A percentile compares a stretch with the other conserved stretches of the same genome.
Evolutionary conservation across 2,888 invertebrate species (phyloP).

Genomic region (Leptopilina drosophilae): DNA sequence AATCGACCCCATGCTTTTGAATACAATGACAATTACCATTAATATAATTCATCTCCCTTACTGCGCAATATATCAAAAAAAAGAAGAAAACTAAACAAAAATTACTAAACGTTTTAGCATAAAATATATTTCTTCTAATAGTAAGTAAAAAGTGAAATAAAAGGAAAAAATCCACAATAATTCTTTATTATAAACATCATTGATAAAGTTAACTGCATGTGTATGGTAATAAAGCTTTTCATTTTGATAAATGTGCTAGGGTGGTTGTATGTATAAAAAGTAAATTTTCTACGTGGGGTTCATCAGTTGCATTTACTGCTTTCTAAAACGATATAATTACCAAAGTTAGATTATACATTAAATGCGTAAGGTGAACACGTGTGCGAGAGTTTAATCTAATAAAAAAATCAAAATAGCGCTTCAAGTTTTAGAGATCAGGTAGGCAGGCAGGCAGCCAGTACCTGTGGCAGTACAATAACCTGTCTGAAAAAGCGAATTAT

Average conservation of each 20-base stretch:
- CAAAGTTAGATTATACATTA: conserved; percentile 14
- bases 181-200: too few relatives aligned
- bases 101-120: too few relatives aligned
- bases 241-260: conserved; percentile 5
- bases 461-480: conserved; percentile 43
- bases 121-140: too few relatives aligned
- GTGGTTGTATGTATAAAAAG: background rate
- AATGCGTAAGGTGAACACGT: conserved; percentile 13
- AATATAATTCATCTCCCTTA: too few relatives aligned
- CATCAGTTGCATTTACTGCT: background rate
- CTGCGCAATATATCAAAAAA: too few relatives aligned
- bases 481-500: conserved; percentile 64
- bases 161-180: too few relatives aligned
- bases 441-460: conserved; percentile 22
- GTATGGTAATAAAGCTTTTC: too few relatives aligned
- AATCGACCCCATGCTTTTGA: too few relatives aligned
- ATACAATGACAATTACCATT: too few relatives aligned
- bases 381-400: conserved; percentile 21
- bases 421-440: conserved; percentile 12
- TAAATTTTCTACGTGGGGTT: conserved; percentile 3
- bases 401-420: conserved; percentile 9
- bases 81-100: too few relatives aligned
- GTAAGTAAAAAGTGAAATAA: too few relatives aligned
- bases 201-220: too few relatives aligned
- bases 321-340: conserved; percentile 17